Base-by-base conservation (phyloP, 2,797 vertebrate species). In the Menidia menidia region DNA sequence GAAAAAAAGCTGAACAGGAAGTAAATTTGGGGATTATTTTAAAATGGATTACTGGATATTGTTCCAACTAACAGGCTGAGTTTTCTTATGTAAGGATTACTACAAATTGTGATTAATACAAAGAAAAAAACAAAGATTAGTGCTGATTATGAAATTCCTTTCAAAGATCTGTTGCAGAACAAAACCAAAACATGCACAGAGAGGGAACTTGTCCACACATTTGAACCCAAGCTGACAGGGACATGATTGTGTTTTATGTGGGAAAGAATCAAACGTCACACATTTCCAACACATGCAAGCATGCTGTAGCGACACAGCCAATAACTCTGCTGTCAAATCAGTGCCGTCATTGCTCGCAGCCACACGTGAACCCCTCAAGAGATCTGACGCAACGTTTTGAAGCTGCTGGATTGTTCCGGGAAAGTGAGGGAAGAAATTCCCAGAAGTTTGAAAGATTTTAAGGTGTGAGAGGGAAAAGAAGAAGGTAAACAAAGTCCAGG, bases 181-280 rank as follows among this genome's bases (percentile, higher is more conserved):
- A 25, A 61, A 53, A 65, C 35, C 52, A 70, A 33, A 66, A 75
- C 84, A 85, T 86, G 89, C 88, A 85, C 52, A 80, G 69, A 75
- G 50, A 66, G 50, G 42, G 61, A 63, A 55, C 41, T 65, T 13
- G 53, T 69, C 14, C 31, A 68, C 48, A 57, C 43, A 55, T 44
- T 63, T 12, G 3, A 57, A 63, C 31, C 69, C 68, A 56, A 71
- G 72, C 55, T 54, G 60, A 35, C 44, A 35, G 61, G 0, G 41
- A 39, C 19, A 47, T 47, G 63, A 72, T 80, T 74, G 64, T 77
- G 77, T 68, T 42, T 39, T 60, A 73, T 82, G 32, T 16, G 42
- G 54, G 53, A 54, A 44, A 75, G 35, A 43, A 77, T 42, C 62
- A 64, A 81, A 77, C 48, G 44, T 69, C 64, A 60, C 60, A 64